Evolutionary conservation across 2,113 vertebrate species (phyloP), one percentile per base, ranked within the genome.

Genomic region (Pagrus major): DNA sequence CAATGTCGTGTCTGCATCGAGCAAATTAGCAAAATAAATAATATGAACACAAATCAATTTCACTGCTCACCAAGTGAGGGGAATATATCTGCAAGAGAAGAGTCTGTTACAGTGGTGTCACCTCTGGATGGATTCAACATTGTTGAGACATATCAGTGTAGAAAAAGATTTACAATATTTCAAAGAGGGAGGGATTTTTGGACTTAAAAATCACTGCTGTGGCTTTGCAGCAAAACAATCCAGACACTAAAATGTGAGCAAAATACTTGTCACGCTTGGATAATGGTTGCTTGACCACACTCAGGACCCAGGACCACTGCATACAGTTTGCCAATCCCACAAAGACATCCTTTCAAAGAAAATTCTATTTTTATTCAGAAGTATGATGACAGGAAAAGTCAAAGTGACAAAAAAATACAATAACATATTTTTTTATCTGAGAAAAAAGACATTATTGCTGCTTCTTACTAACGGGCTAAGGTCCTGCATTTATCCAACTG

Each of bases 21-120:
- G 69, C 18, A 80, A 76, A 82, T 85, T 55, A 80, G 54, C 68
- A 80, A 76, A 76, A 79, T 23, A 78, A 72, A 83, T 67, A 39
- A 66, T 18, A 76, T n/a, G 25, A 84, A 58, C 44, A 83, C 49
- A 84, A 76, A 82, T 55, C 29, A 68, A 51, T 64, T 42, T 60
- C 47, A 71, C 29, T 78, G 65, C 56, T 84, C 46, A 68, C 37
- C 52, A 31, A 5, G 18, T 31, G 46, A 46, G 21, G 7, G 18
- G 10, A 11, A 66, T 21, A 66, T 21, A 71, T 74, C 79, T 86
- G 80, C 29, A 77, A 65, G 31, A 63, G 25, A 74, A 77, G 25
- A 61, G 31, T 49, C 10, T 71, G 11, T 78, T 74, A 61, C 25
- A 69, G 12, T 2, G 27, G 51, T 60, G 31, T 65, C 67, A 58